Evolutionary conservation across 2,888 invertebrate genomes (phyloP).

Genomic region (Leptogaster cylindrica): DNA sequence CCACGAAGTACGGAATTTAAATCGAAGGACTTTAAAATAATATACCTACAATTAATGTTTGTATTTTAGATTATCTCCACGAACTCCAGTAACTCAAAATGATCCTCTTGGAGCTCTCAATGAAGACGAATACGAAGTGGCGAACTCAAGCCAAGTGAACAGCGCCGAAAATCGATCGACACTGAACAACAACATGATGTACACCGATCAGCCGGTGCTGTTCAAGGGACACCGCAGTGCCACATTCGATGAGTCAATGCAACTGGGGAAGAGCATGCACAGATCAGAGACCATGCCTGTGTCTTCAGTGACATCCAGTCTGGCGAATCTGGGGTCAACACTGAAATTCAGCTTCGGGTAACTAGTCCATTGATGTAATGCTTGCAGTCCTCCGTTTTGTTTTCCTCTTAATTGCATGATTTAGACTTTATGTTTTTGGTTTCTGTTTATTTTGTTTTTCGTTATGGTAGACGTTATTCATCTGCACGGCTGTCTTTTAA

Average conservation of each 20-base stretch:
- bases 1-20: constrained; percentile 61
- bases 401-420: constrained; percentile 40
- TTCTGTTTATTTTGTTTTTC: constrained; percentile 45
- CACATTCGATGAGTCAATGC: constrained; percentile 67
- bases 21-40: constrained; percentile 37
- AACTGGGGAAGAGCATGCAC: constrained; percentile 65
- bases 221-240: constrained; percentile 68
- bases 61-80: constrained; percentile 68
- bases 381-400: neutral
- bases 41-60: constrained; percentile 55
- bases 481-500: constrained; percentile 81
- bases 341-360: constrained; percentile 87
- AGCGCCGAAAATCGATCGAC: constrained; percentile 49
- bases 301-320: constrained; percentile 74
- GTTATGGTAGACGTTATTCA: constrained; percentile 76
- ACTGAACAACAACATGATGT: constrained; percentile 57
- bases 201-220: constrained; percentile 73
- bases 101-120: constrained; percentile 87
- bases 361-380: constrained; percentile 51
- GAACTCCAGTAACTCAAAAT: constrained; percentile 88
- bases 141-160: constrained; percentile 49
- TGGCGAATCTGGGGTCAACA: constrained; percentile 81
- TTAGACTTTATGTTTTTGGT: constrained; percentile 47
- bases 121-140: constrained; percentile 55
- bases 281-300: constrained; percentile 78